Conservation (phyloP, 2,888 invertebrate genomes). For the Drosophila falleni region DNA sequence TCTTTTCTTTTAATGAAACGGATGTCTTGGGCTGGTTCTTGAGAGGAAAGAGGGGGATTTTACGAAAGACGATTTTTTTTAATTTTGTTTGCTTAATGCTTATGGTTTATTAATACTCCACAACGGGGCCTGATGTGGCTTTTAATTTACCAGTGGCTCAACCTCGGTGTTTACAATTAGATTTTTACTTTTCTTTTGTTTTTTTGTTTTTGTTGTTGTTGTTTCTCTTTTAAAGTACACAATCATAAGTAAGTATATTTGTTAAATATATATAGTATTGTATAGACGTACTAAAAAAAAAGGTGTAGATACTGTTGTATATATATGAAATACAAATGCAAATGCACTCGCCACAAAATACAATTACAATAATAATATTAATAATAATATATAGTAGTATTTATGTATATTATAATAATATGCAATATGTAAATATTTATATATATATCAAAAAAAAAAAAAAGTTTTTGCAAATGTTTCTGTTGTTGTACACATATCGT, state of each 20-base stretch:
- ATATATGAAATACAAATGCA: conserved; percentile 57
- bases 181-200: conserved; percentile 7
- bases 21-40: conserved; percentile 15
- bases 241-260: conserved; percentile 44
- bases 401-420: conserved; percentile 40
- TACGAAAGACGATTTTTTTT: conserved; percentile 21
- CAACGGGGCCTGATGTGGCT: conserved; percentile 44
- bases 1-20: conserved; percentile 28
- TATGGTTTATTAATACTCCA: conserved; percentile 57
- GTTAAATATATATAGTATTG: conserved; percentile 30
- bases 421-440: conserved; percentile 33
- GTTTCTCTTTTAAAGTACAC: conserved; percentile 39
- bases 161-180: conserved; percentile 65
- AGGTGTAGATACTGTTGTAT: conserved; percentile 37
- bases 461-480: conserved; percentile 27
- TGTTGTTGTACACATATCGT: conserved; percentile 22
- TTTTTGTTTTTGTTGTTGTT: neutral
- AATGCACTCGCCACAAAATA: conserved; percentile 52
- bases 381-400: conserved; percentile 43
- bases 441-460: conserved; percentile 38
- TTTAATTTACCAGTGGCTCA: conserved; percentile 62
- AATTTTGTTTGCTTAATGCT: conserved; percentile 41
- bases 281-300: conserved; percentile 45
- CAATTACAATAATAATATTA: conserved; percentile 38
- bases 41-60: neutral